Evolutionary conservation across 1,140 invertebrate species (phyloP).

Genomic region (Drosophila simulans): DNA sequence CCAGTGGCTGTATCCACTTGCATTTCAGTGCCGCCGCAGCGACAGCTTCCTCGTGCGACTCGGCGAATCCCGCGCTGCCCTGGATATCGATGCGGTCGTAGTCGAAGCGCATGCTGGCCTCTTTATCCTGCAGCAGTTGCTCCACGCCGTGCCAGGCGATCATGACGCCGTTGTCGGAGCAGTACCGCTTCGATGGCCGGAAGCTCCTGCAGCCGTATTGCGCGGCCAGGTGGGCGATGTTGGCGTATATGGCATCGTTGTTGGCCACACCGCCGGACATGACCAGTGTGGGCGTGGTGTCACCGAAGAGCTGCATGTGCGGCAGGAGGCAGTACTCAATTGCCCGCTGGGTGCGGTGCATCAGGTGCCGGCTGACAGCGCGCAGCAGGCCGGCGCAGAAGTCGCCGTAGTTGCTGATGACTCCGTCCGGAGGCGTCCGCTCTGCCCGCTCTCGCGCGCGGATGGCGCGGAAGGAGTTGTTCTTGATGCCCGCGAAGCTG

Average conservation of each 20-base stretch:
- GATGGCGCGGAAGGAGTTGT: conserved; percentile 86
- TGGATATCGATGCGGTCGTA: conserved; percentile 85
- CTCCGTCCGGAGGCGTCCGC: conserved; percentile 86
- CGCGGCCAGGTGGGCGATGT: conserved; percentile 89
- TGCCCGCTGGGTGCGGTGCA: conserved; percentile 92
- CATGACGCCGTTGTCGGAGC: conserved; percentile 99
- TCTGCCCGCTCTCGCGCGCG: conserved; percentile 87
- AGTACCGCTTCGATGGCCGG: conserved; percentile 93
- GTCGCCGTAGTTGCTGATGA: conserved; percentile 93
- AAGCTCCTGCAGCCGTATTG: conserved; percentile 88
- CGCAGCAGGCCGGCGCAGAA: conserved; percentile 94
- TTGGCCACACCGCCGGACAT: conserved; percentile 98
- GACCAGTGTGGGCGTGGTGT: conserved; percentile 87
- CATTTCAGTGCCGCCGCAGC: conserved; percentile 86
- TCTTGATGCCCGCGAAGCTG: conserved; percentile 92
- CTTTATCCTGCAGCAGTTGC: conserved; percentile 86
- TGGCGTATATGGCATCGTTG: conserved; percentile 92
- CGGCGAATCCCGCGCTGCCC: conserved; percentile 86
- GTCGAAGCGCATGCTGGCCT: conserved; percentile 84
- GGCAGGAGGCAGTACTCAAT: conserved; percentile 89
- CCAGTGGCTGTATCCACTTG: conserved; percentile 84
- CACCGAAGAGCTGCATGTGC: conserved; percentile 86
- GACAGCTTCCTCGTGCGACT: conserved; percentile 86
- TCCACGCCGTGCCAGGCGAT: conserved; percentile 99
- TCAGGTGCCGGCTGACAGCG: conserved; percentile 91